These are phyloP conservation scores for Drosophila pandora DNA, from an alignment of 1,140 invertebrate genomes.

Conservation along the genomic window DNA sequence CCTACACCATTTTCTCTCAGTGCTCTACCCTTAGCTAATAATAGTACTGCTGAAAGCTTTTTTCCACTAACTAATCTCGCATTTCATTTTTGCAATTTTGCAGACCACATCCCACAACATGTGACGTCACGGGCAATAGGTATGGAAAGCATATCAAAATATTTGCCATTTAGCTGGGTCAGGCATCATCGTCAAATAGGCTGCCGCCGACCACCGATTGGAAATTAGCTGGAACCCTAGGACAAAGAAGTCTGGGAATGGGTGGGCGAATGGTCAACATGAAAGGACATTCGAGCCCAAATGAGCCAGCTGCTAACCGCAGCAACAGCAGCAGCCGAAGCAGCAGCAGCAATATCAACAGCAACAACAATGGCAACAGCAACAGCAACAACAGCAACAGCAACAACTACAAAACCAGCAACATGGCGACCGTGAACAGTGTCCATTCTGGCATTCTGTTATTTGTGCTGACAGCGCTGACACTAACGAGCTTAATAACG, in stretches of 20 bases:
- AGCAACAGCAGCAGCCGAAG: constrained; percentile 50
- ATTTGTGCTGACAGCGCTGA: constrained; percentile 77
- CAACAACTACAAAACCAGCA: constrained; percentile 4
- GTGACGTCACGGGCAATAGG: constrained; percentile 48
- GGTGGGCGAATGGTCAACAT: constrained; percentile 40
- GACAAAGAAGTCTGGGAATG: not conserved
- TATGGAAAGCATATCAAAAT: constrained; percentile 77
- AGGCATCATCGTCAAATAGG: constrained; percentile 41
- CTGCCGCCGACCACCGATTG: constrained; percentile 31
- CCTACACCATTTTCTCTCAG: not conserved
- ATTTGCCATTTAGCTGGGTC: constrained; percentile 64
- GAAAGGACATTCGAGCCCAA: constrained; percentile 69
- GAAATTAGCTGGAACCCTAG: constrained; percentile 50
- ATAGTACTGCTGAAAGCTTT: not conserved
- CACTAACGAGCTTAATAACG: constrained; percentile 82
- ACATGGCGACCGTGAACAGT: constrained; percentile 22
- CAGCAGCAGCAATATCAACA: constrained; percentile 38
- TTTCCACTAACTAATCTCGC: constrained; percentile 22
- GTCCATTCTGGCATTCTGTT: constrained; percentile 62
- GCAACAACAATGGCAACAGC: constrained; percentile 35
- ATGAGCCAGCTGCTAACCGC: constrained; percentile 64
- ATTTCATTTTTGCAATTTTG: not conserved
- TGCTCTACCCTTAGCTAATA: constrained; percentile 10
- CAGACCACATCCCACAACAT: constrained; percentile 35
- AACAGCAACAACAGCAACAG: constrained; percentile 24